Base-by-base conservation (phyloP, 2,113 vertebrate genomes). In the Trogon surrucura region DNA sequence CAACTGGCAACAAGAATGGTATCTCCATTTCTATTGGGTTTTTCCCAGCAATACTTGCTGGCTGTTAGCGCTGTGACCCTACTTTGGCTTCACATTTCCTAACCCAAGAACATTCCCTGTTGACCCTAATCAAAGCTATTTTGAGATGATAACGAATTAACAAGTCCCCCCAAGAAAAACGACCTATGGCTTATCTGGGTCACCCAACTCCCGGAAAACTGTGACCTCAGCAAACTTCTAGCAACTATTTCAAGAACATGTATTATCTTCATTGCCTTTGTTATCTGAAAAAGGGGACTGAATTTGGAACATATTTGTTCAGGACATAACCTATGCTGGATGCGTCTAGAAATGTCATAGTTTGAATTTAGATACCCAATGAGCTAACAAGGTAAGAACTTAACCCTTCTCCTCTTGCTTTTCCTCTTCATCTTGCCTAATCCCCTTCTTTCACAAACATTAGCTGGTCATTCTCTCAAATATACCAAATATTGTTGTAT, bases 221-320 rank as follows among this genome's bases (percentile, higher is more conserved):
- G 90, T 97, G 96, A 97, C 96, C 95, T 97, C 96, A 94, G 95
- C 92, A 96, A 95, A 96, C 96, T 97, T 96, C 70, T 93, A 94
- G 90, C 64, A 91, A 94, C 95, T 96, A 96, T 97, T 96, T 96
- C 93, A 94, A 96, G 96, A 96, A 94, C 95, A 94, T 94, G 75
- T 10, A 94, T 78, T 96, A 97, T 97, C 96, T 97, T 80, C 21
- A 1, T 89, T 93, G 95, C 93, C 88, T 96, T 93, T 96, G 91
- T 91, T 97, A 97, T 96, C 93, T 96, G 62, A 83, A 91, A 95
- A 97, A 95, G 90, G 79, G 85, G 82, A 20, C 58, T 90, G 93
- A 97, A 97, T 95, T 51, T 2, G 44, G 94, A 95, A 96, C 94
- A 82, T 96, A 96, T 96, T 97, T 97, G 79, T 62, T 90, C 89